A percentile compares a stretch with the other conserved stretches of the same genome.
These are phyloP conservation scores for Agapornis canus DNA, from an alignment of 2,797 vertebrate genomes.

Conservation along the genomic window DNA sequence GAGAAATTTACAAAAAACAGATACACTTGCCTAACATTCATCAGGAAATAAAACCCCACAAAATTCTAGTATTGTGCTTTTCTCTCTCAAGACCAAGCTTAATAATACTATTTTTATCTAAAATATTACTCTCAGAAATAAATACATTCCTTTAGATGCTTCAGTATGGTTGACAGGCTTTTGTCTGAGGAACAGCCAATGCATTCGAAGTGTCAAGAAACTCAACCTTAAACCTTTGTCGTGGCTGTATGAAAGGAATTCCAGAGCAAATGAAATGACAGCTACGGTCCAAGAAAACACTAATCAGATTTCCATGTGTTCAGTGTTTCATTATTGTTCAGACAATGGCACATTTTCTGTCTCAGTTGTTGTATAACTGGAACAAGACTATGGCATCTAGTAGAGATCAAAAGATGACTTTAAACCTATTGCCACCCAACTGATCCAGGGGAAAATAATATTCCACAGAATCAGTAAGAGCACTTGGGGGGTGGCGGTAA, in stretches of 20 bases:
- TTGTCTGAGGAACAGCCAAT: slow-evolving; percentile 13
- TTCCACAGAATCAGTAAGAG: background rate
- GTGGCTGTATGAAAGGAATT: background rate
- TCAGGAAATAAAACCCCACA: background rate
- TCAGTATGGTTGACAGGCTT: slow-evolving; percentile 14
- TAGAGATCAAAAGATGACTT: background rate
- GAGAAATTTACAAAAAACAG: background rate
- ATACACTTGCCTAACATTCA: background rate
- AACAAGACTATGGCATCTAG: background rate
- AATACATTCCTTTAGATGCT: background rate
- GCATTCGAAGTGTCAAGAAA: slow-evolving; percentile 7
- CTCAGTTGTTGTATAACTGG: background rate
- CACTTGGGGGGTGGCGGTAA: background rate
- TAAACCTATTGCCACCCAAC: background rate
- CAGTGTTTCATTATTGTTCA: slow-evolving; percentile 9
- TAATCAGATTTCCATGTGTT: slow-evolving; percentile 21
- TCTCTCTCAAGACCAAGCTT: background rate
- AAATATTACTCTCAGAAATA: background rate
- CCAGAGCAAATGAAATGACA: slow-evolving; percentile 46
- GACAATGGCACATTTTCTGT: slow-evolving; percentile 1
- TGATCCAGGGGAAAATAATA: background rate
- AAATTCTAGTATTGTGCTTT: background rate
- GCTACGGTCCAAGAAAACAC: background rate
- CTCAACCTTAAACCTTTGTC: slow-evolving; percentile 13
- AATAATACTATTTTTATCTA: background rate